phyloP scores from a whole-genome alignment of 2,888 invertebrate species.

The Athalia cordata region DNA sequence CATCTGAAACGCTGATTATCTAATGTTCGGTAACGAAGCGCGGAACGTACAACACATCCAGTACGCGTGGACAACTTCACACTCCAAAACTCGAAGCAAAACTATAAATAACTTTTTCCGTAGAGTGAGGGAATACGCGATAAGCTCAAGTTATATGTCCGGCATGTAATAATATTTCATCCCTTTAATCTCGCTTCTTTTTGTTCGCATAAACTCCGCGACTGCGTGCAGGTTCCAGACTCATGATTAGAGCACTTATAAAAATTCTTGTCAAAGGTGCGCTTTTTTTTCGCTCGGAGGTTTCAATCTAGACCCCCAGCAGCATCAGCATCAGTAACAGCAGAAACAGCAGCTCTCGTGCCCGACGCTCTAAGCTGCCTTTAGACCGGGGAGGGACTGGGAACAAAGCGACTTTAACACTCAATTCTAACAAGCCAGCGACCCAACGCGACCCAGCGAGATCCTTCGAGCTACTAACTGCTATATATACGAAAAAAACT shows the following conservation, averaged over 20 bases:
- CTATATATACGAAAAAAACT: not conserved
- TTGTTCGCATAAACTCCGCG: no score
- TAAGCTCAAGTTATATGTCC: not conserved
- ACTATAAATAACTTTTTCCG: no score
- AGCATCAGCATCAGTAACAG: not conserved
- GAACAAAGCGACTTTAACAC: conserved; percentile 36
- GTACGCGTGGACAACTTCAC: no score
- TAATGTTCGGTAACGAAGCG: not conserved
- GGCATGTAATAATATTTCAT: not conserved
- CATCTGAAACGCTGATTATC: conserved; percentile 24
- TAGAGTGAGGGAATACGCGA: no score
- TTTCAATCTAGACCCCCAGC: not conserved
- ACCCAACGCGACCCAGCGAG: not conserved
- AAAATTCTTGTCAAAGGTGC: conserved; percentile 1
- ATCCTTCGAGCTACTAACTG: not conserved
- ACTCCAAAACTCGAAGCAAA: no score
- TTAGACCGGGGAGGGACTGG: not conserved
- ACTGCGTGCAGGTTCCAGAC: not conserved
- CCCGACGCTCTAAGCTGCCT: conserved; percentile 18
- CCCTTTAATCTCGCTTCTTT: not conserved
- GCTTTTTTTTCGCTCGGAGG: not conserved
- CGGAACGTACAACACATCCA: not conserved
- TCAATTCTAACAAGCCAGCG: conserved; percentile 36
- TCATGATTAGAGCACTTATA: not conserved
- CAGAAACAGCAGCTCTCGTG: not conserved